phyloP scores from a whole-genome alignment of 2,888 invertebrate species.

The Iselma pallidipennis region DNA sequence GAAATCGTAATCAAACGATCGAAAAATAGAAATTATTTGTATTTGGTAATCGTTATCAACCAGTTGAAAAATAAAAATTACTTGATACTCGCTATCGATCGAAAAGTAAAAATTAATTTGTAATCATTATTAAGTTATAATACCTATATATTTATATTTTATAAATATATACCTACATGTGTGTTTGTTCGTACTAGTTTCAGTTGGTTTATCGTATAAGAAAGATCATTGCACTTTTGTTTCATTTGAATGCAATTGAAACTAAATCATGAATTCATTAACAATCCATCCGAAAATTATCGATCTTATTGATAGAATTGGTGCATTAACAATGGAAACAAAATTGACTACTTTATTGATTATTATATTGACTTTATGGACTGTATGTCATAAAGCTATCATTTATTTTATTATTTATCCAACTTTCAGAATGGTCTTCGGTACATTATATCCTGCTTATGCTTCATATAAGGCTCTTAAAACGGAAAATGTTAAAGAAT shows the following conservation, averaged over 20 bases:
- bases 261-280: neutral
- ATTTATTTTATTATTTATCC: conserved; percentile 71
- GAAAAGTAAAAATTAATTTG: no score
- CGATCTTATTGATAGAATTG: neutral
- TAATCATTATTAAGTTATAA: no score
- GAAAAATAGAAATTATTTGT: no score
- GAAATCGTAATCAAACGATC: no score
- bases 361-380: conserved; percentile 53
- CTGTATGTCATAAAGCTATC: conserved; percentile 59
- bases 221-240: neutral
- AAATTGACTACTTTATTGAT: conserved; percentile 4
- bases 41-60: no score
- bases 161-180: no score
- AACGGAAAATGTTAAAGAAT: conserved; percentile 98
- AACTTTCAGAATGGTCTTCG: conserved; percentile 94
- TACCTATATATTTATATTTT: no score
- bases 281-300: neutral
- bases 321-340: neutral
- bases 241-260: neutral
- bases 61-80: no score
- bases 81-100: no score
- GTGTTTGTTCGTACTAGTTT: neutral
- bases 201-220: neutral
- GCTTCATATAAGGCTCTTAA: conserved; percentile 98
- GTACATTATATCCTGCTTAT: conserved; percentile 98